These are phyloP conservation scores for Orientallactaga bullata DNA, from an alignment of 2,113 vertebrate genomes.

Conservation along the genomic window DNA sequence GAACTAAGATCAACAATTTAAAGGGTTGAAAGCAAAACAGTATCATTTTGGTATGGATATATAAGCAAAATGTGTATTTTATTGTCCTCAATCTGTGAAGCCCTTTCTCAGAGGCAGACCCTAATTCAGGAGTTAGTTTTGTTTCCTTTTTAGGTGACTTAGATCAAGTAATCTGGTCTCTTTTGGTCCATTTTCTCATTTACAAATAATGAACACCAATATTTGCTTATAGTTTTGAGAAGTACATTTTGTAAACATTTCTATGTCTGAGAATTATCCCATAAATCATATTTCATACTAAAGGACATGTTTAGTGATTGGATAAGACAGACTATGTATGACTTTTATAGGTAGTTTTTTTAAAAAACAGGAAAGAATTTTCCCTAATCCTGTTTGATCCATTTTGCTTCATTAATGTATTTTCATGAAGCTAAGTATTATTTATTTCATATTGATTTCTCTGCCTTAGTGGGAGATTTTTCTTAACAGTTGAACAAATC, in stretches of 20 bases:
- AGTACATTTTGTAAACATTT: conserved; percentile 22
- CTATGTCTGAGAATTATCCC: conserved; percentile 30
- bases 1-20: conserved; percentile 27
- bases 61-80: conserved; percentile 17
- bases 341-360: conserved; percentile 34
- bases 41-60: conserved; percentile 27
- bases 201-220: background rate
- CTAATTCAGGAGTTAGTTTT: conserved; percentile 31
- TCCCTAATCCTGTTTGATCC: background rate
- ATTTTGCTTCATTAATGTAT: conserved; percentile 44
- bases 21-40: conserved; percentile 30
- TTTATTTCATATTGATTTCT: conserved; percentile 37
- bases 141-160: background rate
- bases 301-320: conserved; percentile 27
- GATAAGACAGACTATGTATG: background rate
- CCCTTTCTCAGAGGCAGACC: conserved; percentile 48
- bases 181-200: conserved; percentile 5
- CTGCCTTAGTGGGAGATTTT: conserved; percentile 26
- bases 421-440: background rate
- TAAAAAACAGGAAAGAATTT: conserved; percentile 36
- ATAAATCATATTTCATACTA: conserved; percentile 20
- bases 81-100: conserved; percentile 2
- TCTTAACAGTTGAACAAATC: conserved; percentile 49
- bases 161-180: background rate
- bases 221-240: conserved; percentile 31